These are phyloP conservation scores for Athripsodes cinereus DNA, from an alignment of 2,888 invertebrate genomes.

Conservation along the genomic window DNA sequence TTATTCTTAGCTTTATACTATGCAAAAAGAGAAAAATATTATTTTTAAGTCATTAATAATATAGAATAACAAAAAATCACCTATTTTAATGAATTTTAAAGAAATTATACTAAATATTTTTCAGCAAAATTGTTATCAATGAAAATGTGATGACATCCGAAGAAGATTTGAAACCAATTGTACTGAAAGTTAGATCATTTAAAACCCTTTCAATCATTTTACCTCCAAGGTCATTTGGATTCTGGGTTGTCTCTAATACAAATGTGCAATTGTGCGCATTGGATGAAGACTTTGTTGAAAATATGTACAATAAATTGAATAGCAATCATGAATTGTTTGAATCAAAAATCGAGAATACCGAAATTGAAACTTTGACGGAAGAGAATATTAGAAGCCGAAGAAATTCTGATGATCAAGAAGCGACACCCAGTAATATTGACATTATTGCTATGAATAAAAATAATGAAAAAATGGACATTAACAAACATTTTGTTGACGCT, in stretches of 20 bases:
- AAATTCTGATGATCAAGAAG: not conserved
- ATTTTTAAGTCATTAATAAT: not conserved
- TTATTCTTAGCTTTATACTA: too few relatives aligned
- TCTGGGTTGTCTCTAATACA: constrained; percentile 67
- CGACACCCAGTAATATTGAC: not conserved
- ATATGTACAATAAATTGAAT: not conserved
- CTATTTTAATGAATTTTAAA: not conserved
- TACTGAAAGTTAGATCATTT: constrained; percentile 47
- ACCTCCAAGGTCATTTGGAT: constrained; percentile 63
- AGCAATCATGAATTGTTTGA: not conserved
- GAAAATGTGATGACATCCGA: constrained; percentile 53
- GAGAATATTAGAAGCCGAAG: not conserved
- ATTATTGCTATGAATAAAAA: not conserved
- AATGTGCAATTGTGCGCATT: constrained; percentile 52
- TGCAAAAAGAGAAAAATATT: too few relatives aligned
- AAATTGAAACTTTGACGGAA: not conserved
- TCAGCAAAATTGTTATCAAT: constrained; percentile 59
- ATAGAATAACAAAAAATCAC: not conserved
- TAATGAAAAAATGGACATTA: not conserved
- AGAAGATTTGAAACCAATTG: constrained; percentile 50
- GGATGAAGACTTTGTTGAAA: constrained; percentile 29
- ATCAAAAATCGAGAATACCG: not conserved
- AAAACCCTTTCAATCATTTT: constrained; percentile 52
- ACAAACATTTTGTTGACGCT: not conserved
- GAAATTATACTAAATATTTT: constrained; percentile 11